Evolutionary conservation across 2,113 vertebrate species (phyloP), one percentile per base, ranked within the genome.

Genomic region (Mormyrus iriodes): DNA sequence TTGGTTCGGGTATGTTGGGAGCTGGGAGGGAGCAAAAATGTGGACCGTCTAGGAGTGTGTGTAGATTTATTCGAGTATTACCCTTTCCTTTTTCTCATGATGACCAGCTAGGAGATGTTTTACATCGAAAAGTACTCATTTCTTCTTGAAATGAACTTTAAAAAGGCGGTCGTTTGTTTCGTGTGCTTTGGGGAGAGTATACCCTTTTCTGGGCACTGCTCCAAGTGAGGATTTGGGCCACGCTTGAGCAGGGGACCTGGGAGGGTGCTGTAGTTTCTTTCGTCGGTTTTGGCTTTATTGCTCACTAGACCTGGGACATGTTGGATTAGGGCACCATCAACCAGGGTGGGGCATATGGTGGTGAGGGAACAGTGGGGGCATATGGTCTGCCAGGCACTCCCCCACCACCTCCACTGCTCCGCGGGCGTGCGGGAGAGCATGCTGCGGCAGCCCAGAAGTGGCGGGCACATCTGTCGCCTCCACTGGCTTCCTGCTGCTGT

Each of bases 391-490:
- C 58, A 86, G 84, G 39, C 31, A 10, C 51, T 49, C 61, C 44
- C 61, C 53, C 6, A 55, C 69, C 79, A 27, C 31, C 58, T 31
- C 58, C 65, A 88, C 27, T n/a, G 15, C 49, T 86, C 85, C 17
- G 10, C 17, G 21, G 58, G 1, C 24, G 46, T 88, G 69, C 46
- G 53, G 87, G 44, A 90, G 39, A 17, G 85, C n/a, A 46, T 61
- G 27, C 27, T 73, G 89, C 88, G 86, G 76, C 52, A 86, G 58
- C 85, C 48, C 89, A 90, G 86, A 93, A 86, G 89, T 79, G 82
- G 83, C 76, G 87, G 86, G 90, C 90, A 89, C 91, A 93, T 90
- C 91, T 92, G 92, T 91, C 91, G 90, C 91, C 90, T 88, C 90
- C 79, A 88, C 73, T 85, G 51, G 76, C 90, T 91, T 92, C 92